phyloP scores from a whole-genome alignment of 2,888 invertebrate genomes.

The Watsonalla cultraria region DNA sequence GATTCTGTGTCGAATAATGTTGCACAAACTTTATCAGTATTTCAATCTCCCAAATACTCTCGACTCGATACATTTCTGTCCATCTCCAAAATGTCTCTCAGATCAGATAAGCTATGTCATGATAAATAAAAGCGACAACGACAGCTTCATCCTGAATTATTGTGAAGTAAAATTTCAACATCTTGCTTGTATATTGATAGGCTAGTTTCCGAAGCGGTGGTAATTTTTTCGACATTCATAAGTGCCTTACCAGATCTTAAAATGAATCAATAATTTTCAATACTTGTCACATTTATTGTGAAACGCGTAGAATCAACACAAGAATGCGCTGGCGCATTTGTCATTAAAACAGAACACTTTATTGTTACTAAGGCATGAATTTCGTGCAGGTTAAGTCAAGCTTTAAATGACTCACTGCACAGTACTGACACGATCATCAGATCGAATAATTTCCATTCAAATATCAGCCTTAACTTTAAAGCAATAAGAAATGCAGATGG shows the following conservation, averaged over 20 bases:
- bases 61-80: background rate
- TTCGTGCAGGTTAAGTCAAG: conserved; percentile 23
- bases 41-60: background rate
- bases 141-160: background rate
- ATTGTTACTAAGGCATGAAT: conserved; percentile 43
- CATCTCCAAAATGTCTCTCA: background rate
- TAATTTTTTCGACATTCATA: too few relatives aligned
- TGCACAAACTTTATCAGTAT: background rate
- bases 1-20: background rate
- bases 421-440: conserved; percentile 1
- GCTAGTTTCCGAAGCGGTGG: too few relatives aligned
- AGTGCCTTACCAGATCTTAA: too few relatives aligned
- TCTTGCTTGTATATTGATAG: background rate
- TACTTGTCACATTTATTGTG: too few relatives aligned
- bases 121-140: background rate
- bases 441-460: conserved; percentile 3
- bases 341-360: conserved; percentile 37
- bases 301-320: background rate
- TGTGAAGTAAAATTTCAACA: background rate
- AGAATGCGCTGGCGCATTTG: conserved; percentile 24
- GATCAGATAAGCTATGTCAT: background rate
- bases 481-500: background rate
- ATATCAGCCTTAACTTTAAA: conserved; percentile 12
- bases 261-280: too few relatives aligned
- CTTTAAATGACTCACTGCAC: too few relatives aligned